Conservation (phyloP, 2,888 invertebrate genomes). For the Lypha dubia region DNA sequence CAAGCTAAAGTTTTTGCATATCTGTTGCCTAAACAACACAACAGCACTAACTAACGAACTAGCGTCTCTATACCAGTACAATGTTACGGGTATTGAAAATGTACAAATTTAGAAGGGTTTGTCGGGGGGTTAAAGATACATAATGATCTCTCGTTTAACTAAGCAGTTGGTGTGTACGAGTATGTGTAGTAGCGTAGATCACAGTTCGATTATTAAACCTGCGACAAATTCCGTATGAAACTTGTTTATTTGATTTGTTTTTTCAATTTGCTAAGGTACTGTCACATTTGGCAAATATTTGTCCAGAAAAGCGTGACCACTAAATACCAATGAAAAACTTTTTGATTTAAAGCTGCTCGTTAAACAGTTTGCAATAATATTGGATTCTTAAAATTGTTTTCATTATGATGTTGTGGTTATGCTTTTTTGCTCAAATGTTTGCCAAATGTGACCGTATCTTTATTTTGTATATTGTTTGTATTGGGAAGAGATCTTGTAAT, state of each 20-base stretch:
- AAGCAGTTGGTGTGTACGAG: neutral
- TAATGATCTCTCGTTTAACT: constrained; percentile 8
- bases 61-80: too few relatives aligned
- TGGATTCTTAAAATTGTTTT: too few relatives aligned
- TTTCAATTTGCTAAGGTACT: too few relatives aligned
- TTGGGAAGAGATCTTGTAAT: neutral
- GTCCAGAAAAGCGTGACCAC: too few relatives aligned
- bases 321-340: too few relatives aligned
- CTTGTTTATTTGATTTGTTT: constrained; percentile 30
- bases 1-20: neutral
- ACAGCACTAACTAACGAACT: neutral
- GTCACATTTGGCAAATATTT: too few relatives aligned
- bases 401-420: too few relatives aligned
- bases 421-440: too few relatives aligned
- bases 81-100: too few relatives aligned
- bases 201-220: constrained; percentile 19
- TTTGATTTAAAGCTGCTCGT: too few relatives aligned
- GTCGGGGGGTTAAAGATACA: neutral
- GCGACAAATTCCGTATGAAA: neutral
- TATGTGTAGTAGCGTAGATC: constrained; percentile 5
- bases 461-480: neutral
- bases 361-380: too few relatives aligned
- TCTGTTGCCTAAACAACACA: neutral
- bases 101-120: constrained; percentile 6
- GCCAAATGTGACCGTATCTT: too few relatives aligned